Percentiles rank a stretch among this genome's conserved stretches.
Conservation (phyloP, 2,113 vertebrate species). For the Aleadryas rufinucha region DNA sequence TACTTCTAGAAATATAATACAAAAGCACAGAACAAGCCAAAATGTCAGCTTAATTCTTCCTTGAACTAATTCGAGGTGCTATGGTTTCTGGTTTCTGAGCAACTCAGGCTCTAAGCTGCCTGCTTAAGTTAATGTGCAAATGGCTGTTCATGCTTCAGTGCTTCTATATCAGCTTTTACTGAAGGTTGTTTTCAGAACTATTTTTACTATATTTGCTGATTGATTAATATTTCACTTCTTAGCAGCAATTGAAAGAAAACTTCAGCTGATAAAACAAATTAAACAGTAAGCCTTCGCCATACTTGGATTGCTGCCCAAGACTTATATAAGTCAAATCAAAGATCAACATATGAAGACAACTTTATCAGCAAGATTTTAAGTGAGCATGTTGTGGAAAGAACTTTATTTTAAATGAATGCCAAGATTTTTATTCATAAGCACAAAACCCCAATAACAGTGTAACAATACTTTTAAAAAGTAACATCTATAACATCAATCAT, state of each 20-base stretch:
- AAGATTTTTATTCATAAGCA: background rate
- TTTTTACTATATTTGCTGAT: conserved; percentile 56
- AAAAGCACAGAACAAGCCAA: background rate
- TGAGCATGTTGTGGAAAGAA: background rate
- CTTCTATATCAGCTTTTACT: conserved; percentile 32
- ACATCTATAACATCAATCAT: background rate
- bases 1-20: background rate
- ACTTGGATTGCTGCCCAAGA: background rate
- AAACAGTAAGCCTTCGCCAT: background rate
- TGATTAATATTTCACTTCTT: conserved; percentile 67
- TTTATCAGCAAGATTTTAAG: background rate
- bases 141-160: conserved; percentile 18
- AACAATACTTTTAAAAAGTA: background rate
- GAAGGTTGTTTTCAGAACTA: background rate
- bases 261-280: conserved; percentile 23
- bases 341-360: background rate
- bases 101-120: background rate
- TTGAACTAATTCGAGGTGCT: background rate
- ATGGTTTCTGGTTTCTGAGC: conserved; percentile 27
- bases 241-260: conserved; percentile 32
- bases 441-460: background rate
- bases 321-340: background rate
- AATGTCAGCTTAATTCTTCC: background rate
- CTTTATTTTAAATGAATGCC: background rate
- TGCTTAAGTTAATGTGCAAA: conserved; percentile 38